Evolutionary conservation across 2,113 vertebrate species (phyloP).

Genomic region (Toxotes jaculatrix): DNA sequence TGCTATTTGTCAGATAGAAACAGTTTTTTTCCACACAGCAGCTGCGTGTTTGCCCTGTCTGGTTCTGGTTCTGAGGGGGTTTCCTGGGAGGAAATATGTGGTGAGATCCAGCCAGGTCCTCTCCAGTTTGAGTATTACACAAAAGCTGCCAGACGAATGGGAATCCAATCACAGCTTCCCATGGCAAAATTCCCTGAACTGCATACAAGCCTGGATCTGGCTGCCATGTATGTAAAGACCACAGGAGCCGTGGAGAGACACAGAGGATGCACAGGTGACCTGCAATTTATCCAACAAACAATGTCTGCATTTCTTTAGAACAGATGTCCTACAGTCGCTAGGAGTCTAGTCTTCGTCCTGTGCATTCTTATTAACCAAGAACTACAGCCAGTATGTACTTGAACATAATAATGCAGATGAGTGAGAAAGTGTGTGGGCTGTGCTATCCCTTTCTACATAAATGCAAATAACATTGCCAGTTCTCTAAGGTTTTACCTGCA

Average conservation of each 20-base stretch:
- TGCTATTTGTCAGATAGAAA: conserved; percentile 46
- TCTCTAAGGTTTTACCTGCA: conserved; percentile 75
- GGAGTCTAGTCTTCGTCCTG: conserved; percentile 5
- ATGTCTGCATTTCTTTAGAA: conserved; percentile 10
- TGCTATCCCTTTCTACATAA: conserved; percentile 61
- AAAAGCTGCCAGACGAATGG: conserved; percentile 71
- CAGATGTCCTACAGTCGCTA: neutral
- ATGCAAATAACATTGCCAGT: conserved; percentile 78
- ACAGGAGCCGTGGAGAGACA: conserved; percentile 15
- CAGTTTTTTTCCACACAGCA: conserved; percentile 51
- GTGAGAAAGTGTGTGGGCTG: conserved; percentile 70
- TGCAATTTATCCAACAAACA: conserved; percentile 50
- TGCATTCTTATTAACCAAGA: conserved; percentile 29
- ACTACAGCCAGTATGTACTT: conserved; percentile 26
- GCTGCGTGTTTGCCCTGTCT: conserved; percentile 61
- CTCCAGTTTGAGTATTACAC: conserved; percentile 63
- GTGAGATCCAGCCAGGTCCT: conserved; percentile 61
- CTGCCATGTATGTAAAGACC: conserved; percentile 26
- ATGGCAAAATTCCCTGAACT: conserved; percentile 51
- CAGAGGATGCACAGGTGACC: conserved; percentile 30
- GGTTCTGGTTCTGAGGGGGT: conserved; percentile 31
- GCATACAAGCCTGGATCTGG: conserved; percentile 40
- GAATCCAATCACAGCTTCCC: conserved; percentile 71
- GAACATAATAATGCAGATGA: conserved; percentile 53
- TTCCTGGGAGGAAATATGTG: conserved; percentile 59